A percentile compares a stretch with the other conserved stretches of the same genome.
Conservation (phyloP, 2,797 vertebrate species). For the Bradypus variegatus region DNA sequence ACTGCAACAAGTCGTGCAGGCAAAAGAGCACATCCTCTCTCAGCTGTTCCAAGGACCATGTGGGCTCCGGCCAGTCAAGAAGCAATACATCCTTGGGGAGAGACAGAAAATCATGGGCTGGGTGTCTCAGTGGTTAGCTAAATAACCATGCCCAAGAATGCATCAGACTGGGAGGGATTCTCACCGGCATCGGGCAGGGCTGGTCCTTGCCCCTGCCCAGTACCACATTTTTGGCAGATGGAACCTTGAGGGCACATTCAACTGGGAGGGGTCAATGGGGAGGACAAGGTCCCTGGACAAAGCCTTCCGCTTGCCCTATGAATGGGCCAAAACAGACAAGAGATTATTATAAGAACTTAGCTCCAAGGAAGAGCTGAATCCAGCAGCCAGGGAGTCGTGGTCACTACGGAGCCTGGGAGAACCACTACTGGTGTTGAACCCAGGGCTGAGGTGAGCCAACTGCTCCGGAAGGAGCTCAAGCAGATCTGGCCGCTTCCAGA, state of each 20-base stretch:
- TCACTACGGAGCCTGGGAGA: neutral
- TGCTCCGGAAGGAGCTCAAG: neutral
- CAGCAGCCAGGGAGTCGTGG: neutral
- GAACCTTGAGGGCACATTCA: neutral
- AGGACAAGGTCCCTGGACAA: neutral
- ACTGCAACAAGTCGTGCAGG: neutral
- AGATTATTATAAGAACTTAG: neutral
- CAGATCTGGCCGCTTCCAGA: neutral
- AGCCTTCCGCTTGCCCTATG: neutral
- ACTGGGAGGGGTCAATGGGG: neutral
- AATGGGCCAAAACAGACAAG: neutral
- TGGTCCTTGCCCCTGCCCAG: neutral
- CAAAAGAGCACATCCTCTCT: neutral
- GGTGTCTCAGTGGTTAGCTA: neutral
- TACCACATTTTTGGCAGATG: neutral
- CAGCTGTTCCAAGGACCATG: neutral
- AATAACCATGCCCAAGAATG: neutral
- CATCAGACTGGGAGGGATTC: no score
- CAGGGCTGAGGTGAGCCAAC: neutral
- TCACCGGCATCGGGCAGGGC: neutral
- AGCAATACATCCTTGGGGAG: neutral
- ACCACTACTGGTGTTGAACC: neutral
- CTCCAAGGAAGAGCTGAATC: neutral
- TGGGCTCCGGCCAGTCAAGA: neutral
- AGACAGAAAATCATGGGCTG: neutral